Percentiles rank a stretch among this genome's conserved stretches.
Evolutionary conservation across 2,888 invertebrate genomes (phyloP).

Genomic region (Drosophila anceps): DNA sequence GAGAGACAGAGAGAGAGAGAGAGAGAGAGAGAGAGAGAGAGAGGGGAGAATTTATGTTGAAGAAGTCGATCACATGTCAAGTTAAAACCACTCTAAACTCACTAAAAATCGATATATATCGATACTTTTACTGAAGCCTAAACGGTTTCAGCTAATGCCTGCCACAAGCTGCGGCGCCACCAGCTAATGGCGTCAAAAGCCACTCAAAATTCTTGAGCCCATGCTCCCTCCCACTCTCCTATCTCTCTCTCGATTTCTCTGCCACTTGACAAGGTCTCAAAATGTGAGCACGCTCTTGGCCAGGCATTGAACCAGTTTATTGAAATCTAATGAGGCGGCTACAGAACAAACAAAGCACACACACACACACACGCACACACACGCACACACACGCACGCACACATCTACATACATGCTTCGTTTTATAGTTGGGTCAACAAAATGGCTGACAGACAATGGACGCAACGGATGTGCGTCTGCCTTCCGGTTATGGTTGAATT

Average conservation of each 20-base stretch:
- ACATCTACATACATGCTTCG: slow-evolving; percentile 21
- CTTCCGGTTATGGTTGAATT: slow-evolving; percentile 31
- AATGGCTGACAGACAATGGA: slow-evolving; percentile 64
- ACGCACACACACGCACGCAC: slow-evolving; percentile 2
- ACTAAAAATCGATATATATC: slow-evolving; percentile 6
- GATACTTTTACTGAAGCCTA: not conserved
- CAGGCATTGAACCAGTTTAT: slow-evolving; percentile 68
- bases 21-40: not conserved
- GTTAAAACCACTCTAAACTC: not conserved
- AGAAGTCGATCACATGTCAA: too few species aligned
- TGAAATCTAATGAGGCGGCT: slow-evolving; percentile 76
- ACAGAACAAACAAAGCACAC: slow-evolving; percentile 53
- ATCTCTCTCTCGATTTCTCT: not conserved
- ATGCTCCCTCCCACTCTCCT: too few species aligned
- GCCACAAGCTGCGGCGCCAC: slow-evolving; percentile 40
- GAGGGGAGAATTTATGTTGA: too few species aligned
- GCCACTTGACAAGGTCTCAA: slow-evolving; percentile 5
- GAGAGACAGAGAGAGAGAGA: not conserved
- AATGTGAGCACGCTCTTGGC: slow-evolving; percentile 34
- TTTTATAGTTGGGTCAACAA: slow-evolving; percentile 58
- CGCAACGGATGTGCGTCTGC: slow-evolving; percentile 32
- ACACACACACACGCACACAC: slow-evolving; percentile 10
- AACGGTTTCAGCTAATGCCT: slow-evolving; percentile 7
- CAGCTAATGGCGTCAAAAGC: slow-evolving; percentile 32
- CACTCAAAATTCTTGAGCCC: slow-evolving; percentile 44